Evolutionary conservation across 2,888 invertebrate genomes (phyloP).

Genomic region (Cremastinae sp.): DNA sequence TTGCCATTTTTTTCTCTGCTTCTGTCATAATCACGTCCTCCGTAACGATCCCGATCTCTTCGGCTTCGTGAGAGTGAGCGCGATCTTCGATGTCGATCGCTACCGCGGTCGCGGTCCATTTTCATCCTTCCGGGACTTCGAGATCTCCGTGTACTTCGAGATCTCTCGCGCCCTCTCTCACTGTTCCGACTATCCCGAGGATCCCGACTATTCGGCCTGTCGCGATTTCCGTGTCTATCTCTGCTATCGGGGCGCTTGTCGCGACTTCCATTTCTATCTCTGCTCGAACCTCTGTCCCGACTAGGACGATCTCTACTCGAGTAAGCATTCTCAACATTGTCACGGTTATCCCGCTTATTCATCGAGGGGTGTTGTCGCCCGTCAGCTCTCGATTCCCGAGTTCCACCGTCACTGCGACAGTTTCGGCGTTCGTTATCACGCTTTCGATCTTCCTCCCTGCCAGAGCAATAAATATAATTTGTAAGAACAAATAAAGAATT

Average conservation of each 20-base stretch:
- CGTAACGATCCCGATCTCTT: conserved; percentile 76
- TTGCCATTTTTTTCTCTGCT: conserved; percentile 78
- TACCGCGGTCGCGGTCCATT: conserved; percentile 71
- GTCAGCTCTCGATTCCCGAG: conserved; percentile 64
- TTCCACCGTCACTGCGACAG: conserved; percentile 70
- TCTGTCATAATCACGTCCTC: conserved; percentile 77
- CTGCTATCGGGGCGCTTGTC: conserved; percentile 65
- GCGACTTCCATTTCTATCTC: conserved; percentile 61
- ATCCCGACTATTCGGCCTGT: conserved; percentile 76
- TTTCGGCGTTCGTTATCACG: conserved; percentile 69
- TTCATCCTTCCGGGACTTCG: conserved; percentile 74
- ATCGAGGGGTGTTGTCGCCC: conserved; percentile 56
- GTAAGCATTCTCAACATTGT: conserved; percentile 59
- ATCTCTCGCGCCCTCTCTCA: conserved; percentile 73
- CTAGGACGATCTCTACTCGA: conserved; percentile 65
- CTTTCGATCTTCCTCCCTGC: conserved; percentile 73
- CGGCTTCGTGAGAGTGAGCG: conserved; percentile 72
- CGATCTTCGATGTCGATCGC: conserved; percentile 73
- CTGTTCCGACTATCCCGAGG: conserved; percentile 75
- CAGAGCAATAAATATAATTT: conserved; percentile 14
- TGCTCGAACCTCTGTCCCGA: conserved; percentile 62
- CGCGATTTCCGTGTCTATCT: conserved; percentile 77
- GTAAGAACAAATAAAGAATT: neutral
- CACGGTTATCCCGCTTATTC: conserved; percentile 65
- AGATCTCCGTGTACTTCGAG: conserved; percentile 75